A percentile compares a stretch with the other conserved stretches of the same genome.
Evolutionary conservation across 1,140 invertebrate genomes (phyloP).

Genomic region (Listronotus oregonensis): DNA sequence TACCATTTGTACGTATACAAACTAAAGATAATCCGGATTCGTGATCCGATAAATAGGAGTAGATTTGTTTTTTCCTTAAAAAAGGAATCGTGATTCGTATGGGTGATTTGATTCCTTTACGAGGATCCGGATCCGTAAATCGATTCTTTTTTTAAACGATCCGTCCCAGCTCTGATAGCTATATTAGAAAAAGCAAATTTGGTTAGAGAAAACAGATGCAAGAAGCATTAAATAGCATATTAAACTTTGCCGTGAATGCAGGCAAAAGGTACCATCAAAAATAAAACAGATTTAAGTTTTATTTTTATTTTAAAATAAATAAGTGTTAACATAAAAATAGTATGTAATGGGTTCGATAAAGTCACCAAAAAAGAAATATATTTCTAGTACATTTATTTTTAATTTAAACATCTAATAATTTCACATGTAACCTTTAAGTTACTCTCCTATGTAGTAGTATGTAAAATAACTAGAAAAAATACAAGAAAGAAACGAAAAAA

Average conservation of each 20-base stretch:
- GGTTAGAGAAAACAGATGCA: background rate
- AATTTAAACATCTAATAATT: slow-evolving; percentile 54
- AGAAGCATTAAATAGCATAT: background rate
- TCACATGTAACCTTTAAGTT: slow-evolving; percentile 46
- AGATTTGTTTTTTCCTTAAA: too few species aligned
- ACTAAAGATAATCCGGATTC: too few species aligned
- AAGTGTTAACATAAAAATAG: slow-evolving; percentile 30
- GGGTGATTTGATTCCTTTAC: too few species aligned
- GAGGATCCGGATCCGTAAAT: too few species aligned
- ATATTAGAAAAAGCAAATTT: too few species aligned
- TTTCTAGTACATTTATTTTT: slow-evolving; percentile 52
- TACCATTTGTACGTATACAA: too few species aligned
- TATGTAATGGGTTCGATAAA: slow-evolving; percentile 19
- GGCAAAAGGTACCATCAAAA: slow-evolving; percentile 7
- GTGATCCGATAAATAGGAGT: too few species aligned
- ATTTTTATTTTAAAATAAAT: slow-evolving; percentile 39
- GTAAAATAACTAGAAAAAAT: slow-evolving; percentile 26
- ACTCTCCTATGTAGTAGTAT: slow-evolving; percentile 30
- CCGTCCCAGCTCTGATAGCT: too few species aligned
- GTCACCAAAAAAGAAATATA: slow-evolving; percentile 33
- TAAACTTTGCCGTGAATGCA: background rate
- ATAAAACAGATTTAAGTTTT: slow-evolving; percentile 19
- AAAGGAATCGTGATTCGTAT: too few species aligned
- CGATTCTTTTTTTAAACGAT: too few species aligned
- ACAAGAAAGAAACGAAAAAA: slow-evolving; percentile 32